A percentile compares a stretch with the other conserved stretches of the same genome.
Evolutionary conservation across 1,140 invertebrate genomes (phyloP).

Genomic region (Sesamia nonagrioides): DNA sequence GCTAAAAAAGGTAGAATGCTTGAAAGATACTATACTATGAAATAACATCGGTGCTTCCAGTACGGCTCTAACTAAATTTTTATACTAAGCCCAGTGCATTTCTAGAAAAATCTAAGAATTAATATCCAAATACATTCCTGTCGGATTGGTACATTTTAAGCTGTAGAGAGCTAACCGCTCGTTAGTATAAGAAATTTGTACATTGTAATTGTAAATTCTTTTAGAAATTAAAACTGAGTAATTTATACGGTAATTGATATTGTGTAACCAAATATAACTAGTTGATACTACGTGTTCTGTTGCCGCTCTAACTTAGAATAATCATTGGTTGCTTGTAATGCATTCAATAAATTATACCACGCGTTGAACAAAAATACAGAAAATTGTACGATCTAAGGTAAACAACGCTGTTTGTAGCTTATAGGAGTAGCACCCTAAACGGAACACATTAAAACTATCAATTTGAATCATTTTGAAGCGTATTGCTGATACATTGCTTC

Average conservation of each 20-base stretch:
- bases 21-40: not conserved
- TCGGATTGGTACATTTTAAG: constrained; percentile 56
- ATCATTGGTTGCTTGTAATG: constrained; percentile 35
- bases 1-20: too few species aligned
- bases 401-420: not conserved
- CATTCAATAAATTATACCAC: constrained; percentile 9
- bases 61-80: constrained; percentile 38
- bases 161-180: constrained; percentile 60
- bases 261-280: constrained; percentile 71
- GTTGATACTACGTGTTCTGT: constrained; percentile 42
- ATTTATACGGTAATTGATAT: constrained; percentile 71
- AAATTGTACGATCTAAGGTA: not conserved
- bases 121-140: constrained; percentile 62
- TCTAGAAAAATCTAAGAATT: constrained; percentile 40
- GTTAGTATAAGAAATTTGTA: constrained; percentile 74
- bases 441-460: too few species aligned
- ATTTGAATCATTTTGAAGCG: too few species aligned
- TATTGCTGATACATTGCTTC: too few species aligned
- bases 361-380: constrained; percentile 8
- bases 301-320: constrained; percentile 45
- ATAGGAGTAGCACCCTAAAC: too few species aligned
- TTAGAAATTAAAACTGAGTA: constrained; percentile 72
- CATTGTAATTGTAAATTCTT: constrained; percentile 82
- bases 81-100: constrained; percentile 14
- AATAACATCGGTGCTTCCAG: constrained; percentile 30